Conservation (phyloP, 2,113 vertebrate genomes). For the Bungarus multicinctus region DNA sequence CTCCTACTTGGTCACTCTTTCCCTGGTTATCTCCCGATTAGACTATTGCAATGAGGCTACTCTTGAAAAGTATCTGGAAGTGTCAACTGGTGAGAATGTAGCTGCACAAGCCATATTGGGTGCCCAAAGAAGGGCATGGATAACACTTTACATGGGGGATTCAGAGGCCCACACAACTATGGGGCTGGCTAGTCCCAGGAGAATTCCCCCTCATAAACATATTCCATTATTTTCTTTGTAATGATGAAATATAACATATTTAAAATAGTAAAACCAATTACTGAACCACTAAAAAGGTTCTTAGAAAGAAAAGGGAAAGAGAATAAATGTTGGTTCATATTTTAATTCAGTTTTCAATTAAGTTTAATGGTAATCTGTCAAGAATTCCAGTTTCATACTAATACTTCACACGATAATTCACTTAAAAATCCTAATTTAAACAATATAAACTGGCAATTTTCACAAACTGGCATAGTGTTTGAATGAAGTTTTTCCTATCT, state of each 20-base stretch:
- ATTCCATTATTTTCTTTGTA: neutral
- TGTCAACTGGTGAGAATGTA: too few species aligned
- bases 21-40: too few species aligned
- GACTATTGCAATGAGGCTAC: too few species aligned
- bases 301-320: neutral
- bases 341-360: neutral
- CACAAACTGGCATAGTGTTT: neutral
- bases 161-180: too few species aligned
- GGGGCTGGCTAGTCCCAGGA: too few species aligned
- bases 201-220: neutral
- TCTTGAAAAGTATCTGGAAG: too few species aligned
- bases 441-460: neutral
- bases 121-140: too few species aligned
- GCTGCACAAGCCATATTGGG: too few species aligned
- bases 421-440: neutral
- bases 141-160: too few species aligned
- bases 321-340: neutral
- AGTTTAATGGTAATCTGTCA: neutral
- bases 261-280: neutral
- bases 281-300: neutral
- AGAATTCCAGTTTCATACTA: neutral
- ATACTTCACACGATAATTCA: neutral
- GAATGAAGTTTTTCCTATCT: neutral
- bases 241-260: neutral
- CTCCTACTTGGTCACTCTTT: too few species aligned